Base-by-base conservation (phyloP, 2,888 invertebrate genomes). In the Chrysomela aeneicollis region DNA sequence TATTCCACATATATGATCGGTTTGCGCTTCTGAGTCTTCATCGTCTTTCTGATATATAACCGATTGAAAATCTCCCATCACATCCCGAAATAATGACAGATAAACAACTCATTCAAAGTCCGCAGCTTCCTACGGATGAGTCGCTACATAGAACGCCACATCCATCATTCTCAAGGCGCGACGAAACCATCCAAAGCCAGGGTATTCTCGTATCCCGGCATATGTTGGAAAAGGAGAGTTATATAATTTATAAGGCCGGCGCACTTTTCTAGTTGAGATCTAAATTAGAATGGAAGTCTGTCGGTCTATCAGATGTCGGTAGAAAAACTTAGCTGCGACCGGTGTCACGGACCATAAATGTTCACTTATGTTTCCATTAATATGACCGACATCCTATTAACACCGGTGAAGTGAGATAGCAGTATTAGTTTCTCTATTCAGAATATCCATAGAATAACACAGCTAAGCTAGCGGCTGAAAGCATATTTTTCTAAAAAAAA, bases 311-410 rank as follows among this genome's bases (percentile, higher is more conserved):
- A 77, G 78, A 79, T 79, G 77, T 77, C 70, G 63, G 63, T 55
- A 60, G 66, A 74, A 76, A 75, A 75, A 71, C 69, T 74, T 67
- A 73, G 74, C 73, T 72, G 74, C 72, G 76, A 81, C 82, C 83
- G 83, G 82, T 80, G 83, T 82, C 76, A 80, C 82, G 83, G 77
- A 74, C 78, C 82, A 83, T 83, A 83, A 83, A 82, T 78, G 77
- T 81, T 82, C 80, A 82, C 82, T 82, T 83, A 83, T 83, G 83
- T 82, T 83, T 82, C 82, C 81, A 83, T 83, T 83, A 83, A 81
- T 79, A 78, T 76, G 73, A 78, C 79, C 77, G 79, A 76, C 79
- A 66, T 72, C 70, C 78, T 74, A 79, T 80, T 80, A 79, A 78
- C 78, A 76, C 79, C 73, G 73, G 72, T 64, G 51, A 58, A 64